Percentiles rank a stretch among this genome's conserved stretches.
Conservation (phyloP, 92 coral and sea anemone genomes). For the Umimayanthus kanabou region DNA sequence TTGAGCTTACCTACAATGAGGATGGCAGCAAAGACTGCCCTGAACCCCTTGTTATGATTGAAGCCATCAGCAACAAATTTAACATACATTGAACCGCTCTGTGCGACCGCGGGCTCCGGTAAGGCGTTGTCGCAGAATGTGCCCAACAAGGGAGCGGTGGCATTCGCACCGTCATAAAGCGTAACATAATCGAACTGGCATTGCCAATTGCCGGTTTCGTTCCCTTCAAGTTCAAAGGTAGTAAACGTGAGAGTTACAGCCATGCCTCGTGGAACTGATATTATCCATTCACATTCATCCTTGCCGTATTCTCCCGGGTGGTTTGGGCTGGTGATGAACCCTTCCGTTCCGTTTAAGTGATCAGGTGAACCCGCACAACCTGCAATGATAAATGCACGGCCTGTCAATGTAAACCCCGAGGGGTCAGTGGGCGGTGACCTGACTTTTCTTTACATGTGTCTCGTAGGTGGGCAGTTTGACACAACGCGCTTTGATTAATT, state of each 20-base stretch:
- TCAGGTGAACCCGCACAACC: slow-evolving; percentile 3
- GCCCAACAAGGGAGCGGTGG: background rate
- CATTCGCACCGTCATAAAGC: background rate
- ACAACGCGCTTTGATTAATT: too few relatives aligned
- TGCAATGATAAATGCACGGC: background rate
- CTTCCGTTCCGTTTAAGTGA: background rate
- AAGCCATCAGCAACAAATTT: slow-evolving; percentile 6
- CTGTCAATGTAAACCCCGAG: too few relatives aligned
- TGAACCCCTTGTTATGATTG: background rate
- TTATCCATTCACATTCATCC: background rate
- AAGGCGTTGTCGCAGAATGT: background rate
- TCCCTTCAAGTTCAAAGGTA: background rate
- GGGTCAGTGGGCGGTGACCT: too few relatives aligned
- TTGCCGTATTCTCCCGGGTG: background rate
- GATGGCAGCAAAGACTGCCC: background rate
- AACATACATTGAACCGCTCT: slow-evolving; percentile 21
- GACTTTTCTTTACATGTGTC: too few relatives aligned
- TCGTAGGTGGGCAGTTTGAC: too few relatives aligned
- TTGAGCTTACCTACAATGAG: background rate
- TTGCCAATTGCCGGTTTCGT: too few relatives aligned
- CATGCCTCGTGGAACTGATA: slow-evolving; percentile 14
- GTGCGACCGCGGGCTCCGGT: background rate
- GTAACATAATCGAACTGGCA: background rate
- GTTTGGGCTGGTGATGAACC: slow-evolving; percentile 4
- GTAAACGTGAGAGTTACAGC: background rate